A percentile compares a stretch with the other conserved stretches of the same genome.
phyloP scores from a whole-genome alignment of 2,113 vertebrate genomes.

The Dryoscopus gambensis region DNA sequence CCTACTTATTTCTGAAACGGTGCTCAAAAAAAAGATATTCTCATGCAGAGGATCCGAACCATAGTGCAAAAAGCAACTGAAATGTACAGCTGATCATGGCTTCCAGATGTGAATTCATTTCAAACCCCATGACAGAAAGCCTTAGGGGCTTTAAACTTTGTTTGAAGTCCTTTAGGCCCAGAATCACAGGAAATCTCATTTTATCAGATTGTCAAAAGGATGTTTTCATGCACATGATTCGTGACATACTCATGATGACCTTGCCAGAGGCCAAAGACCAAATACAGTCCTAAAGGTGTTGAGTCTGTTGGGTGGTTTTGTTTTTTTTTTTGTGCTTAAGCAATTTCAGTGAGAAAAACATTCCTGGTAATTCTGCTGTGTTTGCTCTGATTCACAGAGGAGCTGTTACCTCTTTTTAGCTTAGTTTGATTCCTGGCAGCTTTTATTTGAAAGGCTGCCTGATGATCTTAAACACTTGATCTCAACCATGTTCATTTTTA shows the following conservation, averaged over 20 bases:
- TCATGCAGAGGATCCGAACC: neutral
- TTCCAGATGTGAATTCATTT: neutral
- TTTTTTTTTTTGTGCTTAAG: neutral
- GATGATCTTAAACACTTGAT: slow-evolving; percentile 40
- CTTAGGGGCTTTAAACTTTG: neutral
- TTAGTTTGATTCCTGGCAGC: slow-evolving; percentile 41
- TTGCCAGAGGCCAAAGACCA: neutral
- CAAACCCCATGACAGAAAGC: neutral
- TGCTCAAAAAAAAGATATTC: neutral
- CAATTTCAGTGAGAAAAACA: neutral
- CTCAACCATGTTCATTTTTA: slow-evolving; percentile 29
- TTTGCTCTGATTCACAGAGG: slow-evolving; percentile 40
- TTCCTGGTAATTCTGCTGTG: neutral
- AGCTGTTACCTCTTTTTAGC: slow-evolving; percentile 41
- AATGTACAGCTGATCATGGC: neutral
- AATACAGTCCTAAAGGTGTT: neutral
- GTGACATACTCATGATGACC: neutral
- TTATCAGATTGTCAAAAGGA: neutral
- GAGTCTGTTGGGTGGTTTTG: neutral
- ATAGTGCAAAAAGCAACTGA: neutral
- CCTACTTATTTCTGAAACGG: neutral
- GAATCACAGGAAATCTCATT: neutral
- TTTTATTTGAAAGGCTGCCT: slow-evolving; percentile 28
- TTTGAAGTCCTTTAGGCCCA: neutral
- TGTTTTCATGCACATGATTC: neutral